Percentiles rank a stretch among this genome's conserved stretches.
phyloP scores from a whole-genome alignment of 2,888 invertebrate species.

The Metalampra italica region DNA sequence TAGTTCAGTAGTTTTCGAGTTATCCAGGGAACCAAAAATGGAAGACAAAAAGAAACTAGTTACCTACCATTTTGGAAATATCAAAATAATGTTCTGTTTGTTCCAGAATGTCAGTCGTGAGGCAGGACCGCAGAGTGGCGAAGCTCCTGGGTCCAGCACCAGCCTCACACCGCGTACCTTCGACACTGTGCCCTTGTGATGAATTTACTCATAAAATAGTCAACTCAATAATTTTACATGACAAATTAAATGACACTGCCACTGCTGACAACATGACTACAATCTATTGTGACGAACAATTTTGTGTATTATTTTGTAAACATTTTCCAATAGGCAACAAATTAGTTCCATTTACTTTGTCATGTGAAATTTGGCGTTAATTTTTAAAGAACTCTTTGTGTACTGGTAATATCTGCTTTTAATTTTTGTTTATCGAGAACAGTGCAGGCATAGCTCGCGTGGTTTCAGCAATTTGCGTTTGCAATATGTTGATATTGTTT shows the following conservation, averaged over 20 bases:
- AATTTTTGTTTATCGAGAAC: constrained; percentile 46
- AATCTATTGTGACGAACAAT: constrained; percentile 16
- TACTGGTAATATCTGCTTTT: constrained; percentile 55
- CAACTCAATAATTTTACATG: constrained; percentile 48
- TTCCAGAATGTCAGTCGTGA: constrained; percentile 74
- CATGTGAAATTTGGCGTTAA: constrained; percentile 50
- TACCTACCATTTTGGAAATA: too few relatives aligned
- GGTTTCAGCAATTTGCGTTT: constrained; percentile 39
- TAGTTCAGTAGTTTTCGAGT: too few relatives aligned
- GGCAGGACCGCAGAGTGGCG: constrained; percentile 79
- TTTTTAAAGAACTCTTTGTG: constrained; percentile 46
- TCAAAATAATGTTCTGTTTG: neutral
- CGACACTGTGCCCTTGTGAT: constrained; percentile 71
- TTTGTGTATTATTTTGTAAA: constrained; percentile 2
- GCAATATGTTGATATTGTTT: constrained; percentile 47
- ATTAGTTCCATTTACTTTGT: constrained; percentile 41
- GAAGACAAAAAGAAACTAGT: too few relatives aligned
- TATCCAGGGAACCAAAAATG: too few relatives aligned
- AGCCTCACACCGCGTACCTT: constrained; percentile 63
- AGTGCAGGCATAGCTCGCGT: constrained; percentile 39
- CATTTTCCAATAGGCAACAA: neutral
- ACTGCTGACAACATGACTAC: constrained; percentile 18
- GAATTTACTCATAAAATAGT: constrained; percentile 48
- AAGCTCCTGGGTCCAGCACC: constrained; percentile 80
- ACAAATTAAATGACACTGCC: constrained; percentile 45